Base-by-base conservation (phyloP, 2,888 invertebrate genomes). In the Deilephila elpenor region DNA sequence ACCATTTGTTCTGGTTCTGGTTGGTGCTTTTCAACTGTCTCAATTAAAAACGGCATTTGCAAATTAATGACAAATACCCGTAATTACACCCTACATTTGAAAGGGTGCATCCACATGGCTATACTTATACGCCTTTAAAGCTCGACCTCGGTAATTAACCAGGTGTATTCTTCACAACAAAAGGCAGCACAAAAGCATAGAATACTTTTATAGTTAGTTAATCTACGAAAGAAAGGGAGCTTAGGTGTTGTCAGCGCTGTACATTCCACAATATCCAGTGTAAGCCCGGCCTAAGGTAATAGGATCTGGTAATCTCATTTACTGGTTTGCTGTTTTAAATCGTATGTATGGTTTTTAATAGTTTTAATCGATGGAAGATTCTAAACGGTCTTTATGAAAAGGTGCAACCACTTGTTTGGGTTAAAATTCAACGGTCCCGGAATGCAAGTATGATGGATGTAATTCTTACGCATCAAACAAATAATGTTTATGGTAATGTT, bases 271-370 rank as follows among this genome's bases (percentile, higher is more conserved):
- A 64, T 64, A 67, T 59, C 25, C 37, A 11, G 8, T 71, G 71
- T 73, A 73, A 73, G 53, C 70, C 53, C 29, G 44, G 61, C 62
- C 59, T 73, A 59, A 34, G 37, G 73, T 76, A 76, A 77, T 75
- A 72, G 71, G 76, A 77, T 74, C 61, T 72, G 37, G 56, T 77
- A 77, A 77, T 74, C 74, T 72, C 72, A 74, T 77, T 76, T 72
- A 76, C 73, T 76, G 67, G 20, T 44, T 25, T 44, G 64, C 67
- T 51, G 34, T 64, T 19, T 71, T 53, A 19, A 72, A 70, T 56
- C 37, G 70, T 73, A 64, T 71, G 70, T 56, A 56, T n/a, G n/a
- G n/a, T n/a, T n/a, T n/a, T n/a, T n/a, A n/a, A n/a, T n/a, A n/a
- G n/a, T 53, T 51, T 19, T 34, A 71, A 56, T 59, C 29, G 5